These are phyloP conservation scores for Coptodon bakossiorum DNA, from an alignment of 2,113 vertebrate genomes.

Conservation along the genomic window DNA sequence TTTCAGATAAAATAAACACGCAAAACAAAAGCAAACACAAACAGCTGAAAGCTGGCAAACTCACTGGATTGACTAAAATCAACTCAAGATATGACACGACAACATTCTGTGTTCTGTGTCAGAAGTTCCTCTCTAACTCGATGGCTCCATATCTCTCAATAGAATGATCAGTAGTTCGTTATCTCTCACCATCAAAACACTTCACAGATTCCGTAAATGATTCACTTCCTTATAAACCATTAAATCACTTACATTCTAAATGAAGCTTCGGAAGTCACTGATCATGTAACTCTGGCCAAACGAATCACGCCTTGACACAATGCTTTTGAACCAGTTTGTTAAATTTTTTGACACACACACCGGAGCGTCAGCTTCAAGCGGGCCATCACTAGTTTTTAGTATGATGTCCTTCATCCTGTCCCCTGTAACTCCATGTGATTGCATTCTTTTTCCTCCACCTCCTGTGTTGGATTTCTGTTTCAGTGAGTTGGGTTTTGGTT, in stretches of 20 bases:
- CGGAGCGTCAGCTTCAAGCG: background rate
- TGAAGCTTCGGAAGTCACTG: background rate
- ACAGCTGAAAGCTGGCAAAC: no score
- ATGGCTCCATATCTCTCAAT: no score
- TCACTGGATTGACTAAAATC: no score
- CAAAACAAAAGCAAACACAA: no score
- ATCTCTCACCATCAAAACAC: no score
- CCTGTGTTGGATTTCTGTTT: background rate
- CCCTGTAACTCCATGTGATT: background rate
- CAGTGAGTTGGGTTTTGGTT: background rate
- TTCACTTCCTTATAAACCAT: no score
- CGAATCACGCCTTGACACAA: rapidly evolving
- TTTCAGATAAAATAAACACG: no score
- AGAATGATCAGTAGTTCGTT: no score
- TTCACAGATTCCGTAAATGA: no score
- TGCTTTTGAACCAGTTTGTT: rapidly evolving
- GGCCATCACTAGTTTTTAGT: background rate
- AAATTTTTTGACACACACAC: background rate
- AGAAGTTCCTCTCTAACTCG: no score
- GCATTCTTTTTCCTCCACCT: background rate
- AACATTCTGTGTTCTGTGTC: no score
- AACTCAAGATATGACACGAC: no score
- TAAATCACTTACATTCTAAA: background rate
- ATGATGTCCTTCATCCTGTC: background rate
- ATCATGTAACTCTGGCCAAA: background rate